These are phyloP conservation scores for Halcyon chelicuti DNA, from an alignment of 2,797 vertebrate species.

Conservation along the genomic window DNA sequence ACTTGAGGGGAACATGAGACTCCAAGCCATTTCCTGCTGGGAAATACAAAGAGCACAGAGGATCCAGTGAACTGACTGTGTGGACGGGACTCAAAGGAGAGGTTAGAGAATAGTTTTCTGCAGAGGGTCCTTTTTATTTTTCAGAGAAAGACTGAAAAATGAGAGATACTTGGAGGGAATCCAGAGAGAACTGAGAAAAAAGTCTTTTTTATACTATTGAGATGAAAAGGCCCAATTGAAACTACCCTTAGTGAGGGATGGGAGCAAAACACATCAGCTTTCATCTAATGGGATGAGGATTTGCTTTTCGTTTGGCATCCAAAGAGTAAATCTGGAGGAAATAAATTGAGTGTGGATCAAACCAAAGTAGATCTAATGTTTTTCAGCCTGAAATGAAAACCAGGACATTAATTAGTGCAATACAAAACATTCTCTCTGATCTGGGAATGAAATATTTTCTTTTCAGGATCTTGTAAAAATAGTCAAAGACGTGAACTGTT, in stretches of 20 bases:
- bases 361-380: neutral
- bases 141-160: slow-evolving; percentile 17
- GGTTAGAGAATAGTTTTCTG: slow-evolving; percentile 8
- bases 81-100: slow-evolving; percentile 15
- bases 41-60: slow-evolving; percentile 25
- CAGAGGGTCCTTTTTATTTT: slow-evolving; percentile 12
- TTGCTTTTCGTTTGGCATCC: neutral
- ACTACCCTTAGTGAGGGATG: neutral
- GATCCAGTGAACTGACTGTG: neutral
- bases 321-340: neutral
- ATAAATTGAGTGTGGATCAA: neutral
- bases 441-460: neutral
- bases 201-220: neutral
- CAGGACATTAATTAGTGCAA: neutral
- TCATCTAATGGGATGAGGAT: neutral
- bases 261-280: neutral
- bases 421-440: neutral
- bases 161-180: slow-evolving; percentile 12
- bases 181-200: slow-evolving; percentile 10
- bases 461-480: neutral
- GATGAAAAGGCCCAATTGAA: slow-evolving; percentile 21
- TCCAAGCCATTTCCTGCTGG: neutral
- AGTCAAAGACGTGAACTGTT: neutral
- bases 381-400: neutral
- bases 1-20: neutral